Percentiles rank a stretch among this genome's conserved stretches.
Conservation (phyloP, 2,113 vertebrate species). For the Hypomesus transpacificus region DNA sequence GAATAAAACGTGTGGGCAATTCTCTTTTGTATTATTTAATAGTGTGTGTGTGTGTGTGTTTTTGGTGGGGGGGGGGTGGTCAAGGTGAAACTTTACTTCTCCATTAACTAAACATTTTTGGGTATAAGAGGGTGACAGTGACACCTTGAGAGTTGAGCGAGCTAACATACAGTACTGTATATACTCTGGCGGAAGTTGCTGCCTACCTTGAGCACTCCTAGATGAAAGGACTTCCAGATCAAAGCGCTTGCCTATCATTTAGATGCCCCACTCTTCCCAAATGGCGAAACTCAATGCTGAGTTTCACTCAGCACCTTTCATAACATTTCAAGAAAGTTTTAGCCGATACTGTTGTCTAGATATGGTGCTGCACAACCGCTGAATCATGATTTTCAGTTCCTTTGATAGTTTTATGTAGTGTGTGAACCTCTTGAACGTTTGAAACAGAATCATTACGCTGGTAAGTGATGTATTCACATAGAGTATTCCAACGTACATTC, state of each 20-base stretch:
- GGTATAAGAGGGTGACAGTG: neutral
- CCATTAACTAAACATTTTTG: neutral
- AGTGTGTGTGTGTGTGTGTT: too few relatives aligned
- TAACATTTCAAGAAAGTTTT: neutral
- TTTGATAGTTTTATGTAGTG: neutral
- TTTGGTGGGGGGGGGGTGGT: neutral
- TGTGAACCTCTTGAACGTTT: neutral
- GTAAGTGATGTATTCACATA: too few relatives aligned
- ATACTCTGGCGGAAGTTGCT: neutral
- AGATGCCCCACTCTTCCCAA: neutral
- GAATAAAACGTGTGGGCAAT: too few relatives aligned
- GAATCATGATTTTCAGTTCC: neutral
- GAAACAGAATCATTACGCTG: too few relatives aligned
- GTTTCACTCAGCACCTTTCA: neutral
- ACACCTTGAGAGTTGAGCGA: neutral
- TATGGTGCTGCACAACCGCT: too few relatives aligned
- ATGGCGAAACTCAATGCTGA: neutral
- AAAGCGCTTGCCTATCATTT: constrained; percentile 8
- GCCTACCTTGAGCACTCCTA: constrained; percentile 5
- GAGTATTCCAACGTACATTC: too few relatives aligned
- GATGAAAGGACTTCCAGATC: constrained; percentile 43
- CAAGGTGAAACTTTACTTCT: neutral
- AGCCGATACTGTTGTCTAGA: neutral
- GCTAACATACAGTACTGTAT: constrained; percentile 1
- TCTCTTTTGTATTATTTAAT: too few relatives aligned